Evolutionary conservation across 2,113 vertebrate genomes (phyloP).

Genomic region (Cygnus atratus): DNA sequence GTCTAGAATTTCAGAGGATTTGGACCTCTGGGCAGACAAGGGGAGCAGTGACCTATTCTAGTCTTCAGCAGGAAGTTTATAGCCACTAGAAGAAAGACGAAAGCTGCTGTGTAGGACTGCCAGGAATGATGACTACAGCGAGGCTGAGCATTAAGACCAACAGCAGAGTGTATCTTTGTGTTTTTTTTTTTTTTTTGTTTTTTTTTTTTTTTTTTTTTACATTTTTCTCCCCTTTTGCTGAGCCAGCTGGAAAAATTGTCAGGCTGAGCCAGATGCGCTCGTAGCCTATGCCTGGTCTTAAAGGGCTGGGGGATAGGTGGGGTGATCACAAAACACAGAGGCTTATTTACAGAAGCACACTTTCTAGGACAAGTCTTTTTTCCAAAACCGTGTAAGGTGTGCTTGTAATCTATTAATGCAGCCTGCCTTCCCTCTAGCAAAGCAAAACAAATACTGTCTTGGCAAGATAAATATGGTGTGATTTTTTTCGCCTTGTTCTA

Average conservation of each 20-base stretch:
- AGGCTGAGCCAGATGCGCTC: not conserved
- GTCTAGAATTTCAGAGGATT: not conserved
- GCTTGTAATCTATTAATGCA: not conserved
- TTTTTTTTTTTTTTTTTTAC: not conserved
- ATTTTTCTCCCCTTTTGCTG: not conserved
- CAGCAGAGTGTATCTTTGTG: not conserved
- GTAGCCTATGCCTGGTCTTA: not conserved
- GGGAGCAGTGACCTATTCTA: not conserved
- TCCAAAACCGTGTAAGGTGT: not conserved
- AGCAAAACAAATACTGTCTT: not conserved
- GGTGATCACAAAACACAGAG: not conserved
- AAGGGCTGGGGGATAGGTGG: not conserved
- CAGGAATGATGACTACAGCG: not conserved
- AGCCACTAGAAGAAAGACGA: not conserved
- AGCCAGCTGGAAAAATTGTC: not conserved
- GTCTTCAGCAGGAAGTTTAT: conserved; percentile 2
- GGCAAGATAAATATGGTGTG: not conserved
- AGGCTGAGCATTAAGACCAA: not conserved
- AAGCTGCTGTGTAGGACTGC: conserved; percentile 22
- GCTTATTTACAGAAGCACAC: conserved; percentile 31
- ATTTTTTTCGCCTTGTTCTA: not conserved
- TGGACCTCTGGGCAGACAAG: not conserved
- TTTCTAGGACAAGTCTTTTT: not conserved
- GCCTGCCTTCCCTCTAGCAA: not conserved
- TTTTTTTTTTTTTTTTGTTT: not conserved